Evolutionary conservation across 2,113 vertebrate genomes (phyloP).

Genomic region (Notarius quadriscutis): DNA sequence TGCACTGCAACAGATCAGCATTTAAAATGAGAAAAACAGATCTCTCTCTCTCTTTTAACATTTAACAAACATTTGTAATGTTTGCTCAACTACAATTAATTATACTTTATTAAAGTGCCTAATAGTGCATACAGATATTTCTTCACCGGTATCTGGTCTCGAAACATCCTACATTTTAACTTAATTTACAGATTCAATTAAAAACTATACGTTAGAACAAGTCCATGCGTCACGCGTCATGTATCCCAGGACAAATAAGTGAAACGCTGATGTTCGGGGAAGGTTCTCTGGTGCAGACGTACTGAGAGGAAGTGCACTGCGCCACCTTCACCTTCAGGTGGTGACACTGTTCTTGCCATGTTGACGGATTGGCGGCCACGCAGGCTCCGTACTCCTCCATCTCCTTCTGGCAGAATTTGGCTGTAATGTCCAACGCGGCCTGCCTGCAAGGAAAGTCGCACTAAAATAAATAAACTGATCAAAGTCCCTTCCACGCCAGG

Average conservation of each 20-base stretch:
- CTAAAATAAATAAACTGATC: too few species aligned
- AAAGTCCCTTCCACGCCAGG: too few species aligned
- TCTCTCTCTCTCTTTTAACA: neutral
- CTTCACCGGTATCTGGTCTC: too few species aligned
- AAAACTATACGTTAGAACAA: neutral
- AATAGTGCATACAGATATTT: neutral
- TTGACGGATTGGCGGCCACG: slow-evolving; percentile 81
- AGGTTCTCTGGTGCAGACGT: slow-evolving; percentile 60
- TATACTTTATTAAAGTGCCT: neutral
- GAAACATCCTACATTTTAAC: neutral
- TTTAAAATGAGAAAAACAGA: too few species aligned
- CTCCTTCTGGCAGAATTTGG: slow-evolving; percentile 82
- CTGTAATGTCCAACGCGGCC: slow-evolving; percentile 85
- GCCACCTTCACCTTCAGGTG: slow-evolving; percentile 83
- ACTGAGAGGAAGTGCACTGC: slow-evolving; percentile 90
- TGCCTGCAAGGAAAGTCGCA: slow-evolving; percentile 73
- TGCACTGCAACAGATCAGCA: neutral
- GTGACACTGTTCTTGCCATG: slow-evolving; percentile 86
- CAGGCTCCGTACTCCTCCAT: slow-evolving; percentile 87
- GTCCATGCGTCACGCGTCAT: too few species aligned
- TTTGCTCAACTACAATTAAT: neutral
- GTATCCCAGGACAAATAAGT: neutral
- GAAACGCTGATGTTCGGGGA: neutral
- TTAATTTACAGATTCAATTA: neutral
- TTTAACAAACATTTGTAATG: neutral